These are phyloP conservation scores for Drosophila neoperkinsi DNA, from an alignment of 2,888 invertebrate species.

Conservation along the genomic window DNA sequence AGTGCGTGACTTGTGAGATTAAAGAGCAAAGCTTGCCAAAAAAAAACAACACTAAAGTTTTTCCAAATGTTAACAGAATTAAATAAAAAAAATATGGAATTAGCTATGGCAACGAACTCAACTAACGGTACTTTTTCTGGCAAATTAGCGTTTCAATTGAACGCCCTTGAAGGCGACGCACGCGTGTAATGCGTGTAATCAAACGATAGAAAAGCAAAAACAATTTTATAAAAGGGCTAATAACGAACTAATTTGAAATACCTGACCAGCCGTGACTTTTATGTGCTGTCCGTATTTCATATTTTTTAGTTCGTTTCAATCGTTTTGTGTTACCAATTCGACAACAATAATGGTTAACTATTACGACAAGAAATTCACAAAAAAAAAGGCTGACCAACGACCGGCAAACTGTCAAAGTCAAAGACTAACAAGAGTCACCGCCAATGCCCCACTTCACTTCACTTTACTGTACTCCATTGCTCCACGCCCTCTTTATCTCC, in stretches of 20 bases:
- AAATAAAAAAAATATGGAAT: constrained; percentile 32
- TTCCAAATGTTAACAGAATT: constrained; percentile 26
- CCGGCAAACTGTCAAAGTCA: constrained; percentile 63
- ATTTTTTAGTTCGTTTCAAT: background rate
- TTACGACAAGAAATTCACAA: constrained; percentile 8
- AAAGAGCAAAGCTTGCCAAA: constrained; percentile 16
- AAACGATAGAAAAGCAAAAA: constrained; percentile 25
- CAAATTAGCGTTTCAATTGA: constrained; percentile 11
- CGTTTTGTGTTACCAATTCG: constrained; percentile 36
- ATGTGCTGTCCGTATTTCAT: constrained; percentile 26
- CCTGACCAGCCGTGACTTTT: constrained; percentile 41
- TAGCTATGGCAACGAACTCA: constrained; percentile 60
- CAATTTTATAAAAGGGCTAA: constrained; percentile 52
- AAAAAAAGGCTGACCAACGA: constrained; percentile 23
- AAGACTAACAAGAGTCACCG: constrained; percentile 54
- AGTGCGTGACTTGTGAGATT: constrained; percentile 74
- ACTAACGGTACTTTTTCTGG: constrained; percentile 29
- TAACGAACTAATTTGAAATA: constrained; percentile 55
- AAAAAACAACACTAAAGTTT: constrained; percentile 10
- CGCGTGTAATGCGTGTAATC: constrained; percentile 59
- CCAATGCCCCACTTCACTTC: constrained; percentile 26
- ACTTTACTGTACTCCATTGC: background rate
- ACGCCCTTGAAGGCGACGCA: constrained; percentile 50
- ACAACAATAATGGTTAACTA: constrained; percentile 26
- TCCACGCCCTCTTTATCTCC: background rate